Evolutionary conservation across 2,113 vertebrate species (phyloP).

Genomic region (Passer montanus): DNA sequence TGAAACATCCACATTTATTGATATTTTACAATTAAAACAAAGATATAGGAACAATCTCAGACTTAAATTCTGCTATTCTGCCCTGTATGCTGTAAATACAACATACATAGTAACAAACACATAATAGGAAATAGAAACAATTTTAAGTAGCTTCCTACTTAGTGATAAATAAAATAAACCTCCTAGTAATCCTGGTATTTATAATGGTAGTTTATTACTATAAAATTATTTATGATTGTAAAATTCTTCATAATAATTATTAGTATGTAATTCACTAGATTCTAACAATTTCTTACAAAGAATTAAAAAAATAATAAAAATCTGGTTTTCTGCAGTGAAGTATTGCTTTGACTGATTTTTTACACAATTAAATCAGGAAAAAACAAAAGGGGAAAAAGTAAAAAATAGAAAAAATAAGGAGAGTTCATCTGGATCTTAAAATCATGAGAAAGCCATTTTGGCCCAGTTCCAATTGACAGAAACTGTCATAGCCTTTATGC

Average conservation of each 20-base stretch:
- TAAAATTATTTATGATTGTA: neutral
- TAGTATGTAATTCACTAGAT: neutral
- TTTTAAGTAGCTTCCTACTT: neutral
- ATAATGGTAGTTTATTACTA: neutral
- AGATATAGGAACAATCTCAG: neutral
- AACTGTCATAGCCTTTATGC: neutral
- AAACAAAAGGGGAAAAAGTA: fast-evolving
- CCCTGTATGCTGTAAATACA: neutral
- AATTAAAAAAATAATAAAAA: neutral
- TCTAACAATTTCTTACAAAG: neutral
- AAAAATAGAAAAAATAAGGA: too few species aligned
- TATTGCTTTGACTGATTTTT: neutral
- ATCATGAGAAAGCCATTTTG: neutral
- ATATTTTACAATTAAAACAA: neutral
- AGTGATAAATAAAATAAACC: neutral
- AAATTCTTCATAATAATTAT: neutral
- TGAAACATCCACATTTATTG: neutral
- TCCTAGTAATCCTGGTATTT: neutral
- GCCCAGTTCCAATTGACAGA: neutral
- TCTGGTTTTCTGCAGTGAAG: neutral
- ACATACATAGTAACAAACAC: neutral
- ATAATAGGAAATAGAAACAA: neutral
- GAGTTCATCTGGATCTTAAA: neutral
- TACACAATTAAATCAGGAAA: fast-evolving
- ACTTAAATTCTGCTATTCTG: neutral